Evolutionary conservation across 2,113 vertebrate genomes (phyloP).

Genomic region (Hylia prasina): DNA sequence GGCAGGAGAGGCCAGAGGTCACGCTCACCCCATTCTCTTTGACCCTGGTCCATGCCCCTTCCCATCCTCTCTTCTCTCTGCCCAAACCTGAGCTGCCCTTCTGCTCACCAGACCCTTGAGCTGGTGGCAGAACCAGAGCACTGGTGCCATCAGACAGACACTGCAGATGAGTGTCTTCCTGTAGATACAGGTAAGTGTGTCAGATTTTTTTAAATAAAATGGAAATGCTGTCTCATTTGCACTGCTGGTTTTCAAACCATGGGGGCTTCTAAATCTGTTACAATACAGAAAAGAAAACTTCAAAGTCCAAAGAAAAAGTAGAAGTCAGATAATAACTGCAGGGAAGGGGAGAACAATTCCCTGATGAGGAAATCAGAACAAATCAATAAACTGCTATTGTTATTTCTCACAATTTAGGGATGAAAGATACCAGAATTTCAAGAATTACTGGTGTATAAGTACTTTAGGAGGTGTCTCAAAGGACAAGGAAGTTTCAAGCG

Average conservation of each 20-base stretch:
- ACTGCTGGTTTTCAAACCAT: neutral
- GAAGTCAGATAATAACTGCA: neutral
- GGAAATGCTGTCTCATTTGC: neutral
- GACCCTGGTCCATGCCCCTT: neutral
- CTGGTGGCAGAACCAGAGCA: neutral
- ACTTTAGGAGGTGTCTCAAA: neutral
- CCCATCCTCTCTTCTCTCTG: neutral
- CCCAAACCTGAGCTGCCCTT: neutral
- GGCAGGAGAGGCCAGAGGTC: neutral
- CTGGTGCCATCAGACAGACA: neutral
- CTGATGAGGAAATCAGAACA: neutral
- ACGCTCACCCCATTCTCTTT: rapidly evolving
- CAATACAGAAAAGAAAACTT: neutral
- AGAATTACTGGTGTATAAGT: neutral
- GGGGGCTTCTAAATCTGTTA: neutral
- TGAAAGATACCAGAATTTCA: neutral
- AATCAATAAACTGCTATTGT: neutral
- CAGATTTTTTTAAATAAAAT: neutral
- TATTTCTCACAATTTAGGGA: neutral
- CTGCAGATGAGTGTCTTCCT: neutral
- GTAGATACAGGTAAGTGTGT: neutral
- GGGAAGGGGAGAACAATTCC: neutral
- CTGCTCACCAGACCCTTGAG: neutral
- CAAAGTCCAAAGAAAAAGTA: neutral
- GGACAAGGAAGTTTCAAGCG: neutral